Evolutionary conservation across 37 sponge, comb jelly and placozoan genomes (phyloP).

Genomic region (Chondrilla cf. caribensis): DNA sequence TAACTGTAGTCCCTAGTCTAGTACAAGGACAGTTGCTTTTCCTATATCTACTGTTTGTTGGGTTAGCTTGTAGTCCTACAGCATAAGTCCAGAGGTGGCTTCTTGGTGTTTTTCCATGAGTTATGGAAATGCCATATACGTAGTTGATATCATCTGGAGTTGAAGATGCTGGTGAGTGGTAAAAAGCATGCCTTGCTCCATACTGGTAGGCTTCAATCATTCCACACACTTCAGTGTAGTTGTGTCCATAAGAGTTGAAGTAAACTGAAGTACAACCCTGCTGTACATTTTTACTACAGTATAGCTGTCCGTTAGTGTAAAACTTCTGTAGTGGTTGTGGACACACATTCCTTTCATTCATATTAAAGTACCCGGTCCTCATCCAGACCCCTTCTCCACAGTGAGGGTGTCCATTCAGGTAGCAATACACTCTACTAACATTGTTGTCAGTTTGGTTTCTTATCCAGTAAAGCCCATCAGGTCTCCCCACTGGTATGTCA

Average conservation of each 20-base stretch:
- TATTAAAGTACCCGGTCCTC: slow-evolving; percentile 8
- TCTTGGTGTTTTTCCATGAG: slow-evolving; percentile 5
- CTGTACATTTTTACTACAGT: background rate
- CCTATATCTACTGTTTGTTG: background rate
- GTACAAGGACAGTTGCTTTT: slow-evolving; percentile 11
- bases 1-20: background rate
- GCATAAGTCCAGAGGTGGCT: slow-evolving; percentile 14
- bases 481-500: slow-evolving; percentile 3
- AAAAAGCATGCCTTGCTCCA: background rate
- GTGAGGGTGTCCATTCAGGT: slow-evolving; percentile 1
- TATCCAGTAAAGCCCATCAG: slow-evolving; percentile 12
- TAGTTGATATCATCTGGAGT: background rate
- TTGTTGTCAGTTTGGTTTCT: background rate
- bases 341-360: background rate
- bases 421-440: slow-evolving; percentile 3
- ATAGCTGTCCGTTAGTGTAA: background rate
- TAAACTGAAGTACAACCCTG: slow-evolving; percentile 5
- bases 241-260: background rate
- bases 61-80: background rate
- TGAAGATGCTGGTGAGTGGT: background rate
- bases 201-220: slow-evolving; percentile 20
- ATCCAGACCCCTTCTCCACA: slow-evolving; percentile 33
- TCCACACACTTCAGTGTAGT: slow-evolving; percentile 11
- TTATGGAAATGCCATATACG: slow-evolving; percentile 2
- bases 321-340: slow-evolving; percentile 2